Base-by-base conservation (phyloP, 2,888 invertebrate genomes). In the Coleophora flavipennella region DNA sequence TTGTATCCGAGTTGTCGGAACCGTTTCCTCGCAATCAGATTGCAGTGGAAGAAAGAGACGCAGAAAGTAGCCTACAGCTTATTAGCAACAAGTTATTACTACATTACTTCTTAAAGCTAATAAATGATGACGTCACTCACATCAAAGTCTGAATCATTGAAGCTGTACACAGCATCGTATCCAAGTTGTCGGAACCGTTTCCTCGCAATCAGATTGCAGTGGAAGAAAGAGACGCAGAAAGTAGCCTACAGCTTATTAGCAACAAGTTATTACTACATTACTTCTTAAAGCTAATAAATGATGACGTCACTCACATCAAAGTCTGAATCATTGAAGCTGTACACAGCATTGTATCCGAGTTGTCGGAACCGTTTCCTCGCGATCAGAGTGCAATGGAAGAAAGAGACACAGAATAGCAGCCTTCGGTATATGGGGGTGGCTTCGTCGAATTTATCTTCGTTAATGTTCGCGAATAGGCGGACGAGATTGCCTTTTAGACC, bases 1-100 rank as follows among this genome's bases (percentile, higher is more conserved):
- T 96, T 96, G 92, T 95, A 96, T 0, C 96, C 96, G 25, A 96
- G 88, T 73, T 94, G 92, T 36, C 93, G 88, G 78, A 95, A 96
- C 62, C 95, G 91, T 62, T 92, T 93, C 36, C 96, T 85, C 50
- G 95, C 96, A 45, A 95, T 84, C 4, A 96, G 86, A 11, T 95
- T 84, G 27, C 95, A 89, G 69, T 96, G 96, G 79, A 96, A 96
- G 81, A 92, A 96, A 3, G 3, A 20, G 20, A 20, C 6, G 6
- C 20, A 20, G 20, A 20, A 20, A 4, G 6, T 4, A 3, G 6
- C 6, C 20, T 6, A 20, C 20, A n/a, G n/a, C n/a, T n/a, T n/a
- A n/a, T n/a, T n/a, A n/a, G n/a, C n/a, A n/a, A n/a, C n/a, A n/a
- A n/a, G n/a, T n/a, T n/a, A n/a, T n/a, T n/a, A n/a, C n/a, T n/a